Percentiles rank a stretch among this genome's conserved stretches.
Conservation (phyloP, 2,113 vertebrate genomes). For the Platysternon megacephalum region DNA sequence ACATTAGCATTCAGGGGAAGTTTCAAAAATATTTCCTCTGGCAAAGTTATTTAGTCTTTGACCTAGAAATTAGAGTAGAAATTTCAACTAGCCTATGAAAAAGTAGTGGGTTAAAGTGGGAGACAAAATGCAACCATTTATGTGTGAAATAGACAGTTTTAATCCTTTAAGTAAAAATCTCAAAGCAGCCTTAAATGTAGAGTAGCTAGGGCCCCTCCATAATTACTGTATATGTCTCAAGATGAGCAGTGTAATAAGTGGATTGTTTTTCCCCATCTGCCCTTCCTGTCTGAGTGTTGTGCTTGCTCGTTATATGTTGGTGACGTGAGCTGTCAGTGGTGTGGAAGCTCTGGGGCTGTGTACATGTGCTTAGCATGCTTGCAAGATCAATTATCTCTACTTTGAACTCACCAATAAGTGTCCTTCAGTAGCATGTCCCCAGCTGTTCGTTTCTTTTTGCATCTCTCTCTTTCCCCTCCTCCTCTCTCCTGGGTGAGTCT, state of each 20-base stretch:
- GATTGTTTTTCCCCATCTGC: background rate
- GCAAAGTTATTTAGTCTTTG: background rate
- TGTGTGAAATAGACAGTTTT: accelerated
- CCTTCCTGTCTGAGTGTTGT: background rate
- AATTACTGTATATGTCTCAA: background rate
- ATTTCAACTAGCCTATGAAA: background rate
- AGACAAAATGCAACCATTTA: background rate
- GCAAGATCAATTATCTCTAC: background rate
- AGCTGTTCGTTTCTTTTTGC: constrained; percentile 40
- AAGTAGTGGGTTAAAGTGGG: background rate
- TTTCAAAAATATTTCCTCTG: background rate
- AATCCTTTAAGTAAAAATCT: background rate
- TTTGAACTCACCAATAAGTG: constrained; percentile 10
- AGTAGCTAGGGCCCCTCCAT: background rate
- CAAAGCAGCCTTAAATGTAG: background rate
- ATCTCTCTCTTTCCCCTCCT: constrained; percentile 15
- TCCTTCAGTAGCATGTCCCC: constrained; percentile 5
- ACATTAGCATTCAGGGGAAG: background rate
- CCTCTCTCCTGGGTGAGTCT: constrained; percentile 19
- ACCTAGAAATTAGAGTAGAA: background rate
- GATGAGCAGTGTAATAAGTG: background rate
- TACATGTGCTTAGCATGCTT: background rate
- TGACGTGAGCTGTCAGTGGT: background rate
- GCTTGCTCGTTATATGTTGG: background rate
- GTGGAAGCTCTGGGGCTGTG: background rate